Evolutionary conservation across 1,140 invertebrate species (phyloP), one percentile per base, ranked within the genome.

Genomic region (Amyelois transitella): DNA sequence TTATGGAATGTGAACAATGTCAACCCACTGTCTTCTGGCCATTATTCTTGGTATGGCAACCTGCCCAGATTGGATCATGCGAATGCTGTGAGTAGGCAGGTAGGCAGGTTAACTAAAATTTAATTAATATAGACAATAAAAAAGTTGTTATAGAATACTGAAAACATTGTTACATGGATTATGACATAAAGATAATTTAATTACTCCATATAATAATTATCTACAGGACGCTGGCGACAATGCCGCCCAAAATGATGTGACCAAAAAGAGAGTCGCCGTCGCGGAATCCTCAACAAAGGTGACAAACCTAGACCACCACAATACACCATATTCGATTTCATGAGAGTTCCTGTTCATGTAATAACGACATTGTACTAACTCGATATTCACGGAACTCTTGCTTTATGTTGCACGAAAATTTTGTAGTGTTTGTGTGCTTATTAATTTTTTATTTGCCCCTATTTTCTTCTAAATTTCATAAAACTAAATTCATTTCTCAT

Each of bases 171-270:
- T n/a, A n/a, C n/a, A n/a, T n/a, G n/a, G n/a, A n/a, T n/a, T n/a
- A n/a, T n/a, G n/a, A n/a, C n/a, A n/a, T n/a, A n/a, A n/a, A n/a
- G n/a, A n/a, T n/a, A n/a, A n/a, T n/a, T n/a, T n/a, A n/a, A n/a
- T 32, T 32, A 32, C 7, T 4, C 17, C 17, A 38, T 14, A 38
- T 22, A 24, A 14, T 22, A 17, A 32, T 28, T 38, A 38, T 62
- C n/a, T 21, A 38, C 32, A 86, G 83, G 83, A 86, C 53, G 19
- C 83, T 3, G 83, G 81, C 1, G 83, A 86, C 51, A 81, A 68
- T 18, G 74, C 61, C 8, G 67, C 74, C 5, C 77, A 76, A 48
- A 81, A 72, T 43, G 83, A 86, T 63, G 70, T 75, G 0, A 61
- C 69, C 18, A 85, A 85, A 72, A 86, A 86, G 55, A 66, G 81